Percentiles rank a stretch among this genome's conserved stretches.
Evolutionary conservation across 2,888 invertebrate genomes (phyloP).

Genomic region (Drosophila helvetica): DNA sequence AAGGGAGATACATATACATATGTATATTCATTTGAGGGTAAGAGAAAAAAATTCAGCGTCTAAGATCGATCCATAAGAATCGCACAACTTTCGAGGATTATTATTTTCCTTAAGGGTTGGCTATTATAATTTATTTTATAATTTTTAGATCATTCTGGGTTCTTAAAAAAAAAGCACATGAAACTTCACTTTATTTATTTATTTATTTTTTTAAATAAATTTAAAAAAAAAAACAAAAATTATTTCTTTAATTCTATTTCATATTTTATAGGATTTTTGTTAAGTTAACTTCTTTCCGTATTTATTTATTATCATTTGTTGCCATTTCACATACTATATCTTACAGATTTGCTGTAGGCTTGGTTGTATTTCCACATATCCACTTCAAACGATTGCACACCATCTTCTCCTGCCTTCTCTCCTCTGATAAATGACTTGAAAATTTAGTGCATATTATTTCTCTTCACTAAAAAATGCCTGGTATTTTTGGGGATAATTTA

Average conservation of each 20-base stretch:
- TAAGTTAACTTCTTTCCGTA: too few relatives aligned
- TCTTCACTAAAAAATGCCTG: constrained; percentile 53
- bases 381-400: constrained; percentile 44
- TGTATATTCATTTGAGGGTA: not conserved
- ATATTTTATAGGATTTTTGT: constrained; percentile 4
- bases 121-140: too few relatives aligned
- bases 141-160: too few relatives aligned
- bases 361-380: constrained; percentile 32
- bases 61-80: not conserved
- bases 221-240: too few relatives aligned
- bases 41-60: not conserved
- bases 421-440: constrained; percentile 61
- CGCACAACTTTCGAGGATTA: too few relatives aligned
- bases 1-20: not conserved
- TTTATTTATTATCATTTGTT: constrained; percentile 5
- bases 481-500: constrained; percentile 67
- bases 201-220: not conserved
- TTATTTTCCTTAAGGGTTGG: too few relatives aligned
- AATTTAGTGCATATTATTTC: constrained; percentile 54
- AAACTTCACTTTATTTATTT: not conserved
- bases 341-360: constrained; percentile 1
- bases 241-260: not conserved
- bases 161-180: too few relatives aligned
- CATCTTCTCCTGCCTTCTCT: constrained; percentile 37
- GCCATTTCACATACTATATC: not conserved